Base-by-base conservation (phyloP, 2,113 vertebrate genomes). In the Actenoides hombroni region DNA sequence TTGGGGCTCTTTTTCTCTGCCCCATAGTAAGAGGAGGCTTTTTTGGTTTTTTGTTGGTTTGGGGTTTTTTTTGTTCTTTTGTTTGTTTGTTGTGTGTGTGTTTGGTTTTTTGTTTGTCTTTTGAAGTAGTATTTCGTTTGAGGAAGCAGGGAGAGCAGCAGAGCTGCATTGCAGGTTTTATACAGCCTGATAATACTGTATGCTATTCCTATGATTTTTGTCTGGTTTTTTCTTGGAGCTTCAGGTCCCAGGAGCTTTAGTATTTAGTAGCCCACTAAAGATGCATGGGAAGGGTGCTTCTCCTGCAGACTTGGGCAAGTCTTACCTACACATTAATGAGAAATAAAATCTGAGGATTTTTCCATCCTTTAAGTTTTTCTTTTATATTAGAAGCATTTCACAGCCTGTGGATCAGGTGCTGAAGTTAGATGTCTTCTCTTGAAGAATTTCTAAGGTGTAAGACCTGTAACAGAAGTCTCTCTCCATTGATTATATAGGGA, bases 111-210 rank as follows among this genome's bases (percentile, higher is more conserved):
- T 46, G 46, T 51, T 25, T 25, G 5, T 49, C 23, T 25, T 28
- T 64, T 71, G 23, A 82, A 89, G 61, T 44, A 80, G 11, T 14
- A 11, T 37, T 57, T 93, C 46, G 16, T 83, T 48, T 86, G 75
- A 65, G 61, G 67, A 51, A 78, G 26, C 33, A 49, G 53, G 29
- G n/a, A 44, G 31, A 94, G 37, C 59, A 73, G 82, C 57, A 70
- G 67, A 88, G 90, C 90, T 95, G 92, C 79, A 74, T 3, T 88
- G 88, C 92, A 90, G 88, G 21, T 76, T 90, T 76, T 35, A 2
- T 11, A n/a, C 48, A 65, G 26, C 48, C 75, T 85, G 56, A 88
- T 29, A 26, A 40, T 61, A 3, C 35, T 63, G 28, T 15, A 4
- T 13, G 1, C 17, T 73, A 7, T 35, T 44, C 39, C 37, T 68